Conservation (phyloP, 2,888 invertebrate genomes). For the Scaptomyza polygonia region DNA sequence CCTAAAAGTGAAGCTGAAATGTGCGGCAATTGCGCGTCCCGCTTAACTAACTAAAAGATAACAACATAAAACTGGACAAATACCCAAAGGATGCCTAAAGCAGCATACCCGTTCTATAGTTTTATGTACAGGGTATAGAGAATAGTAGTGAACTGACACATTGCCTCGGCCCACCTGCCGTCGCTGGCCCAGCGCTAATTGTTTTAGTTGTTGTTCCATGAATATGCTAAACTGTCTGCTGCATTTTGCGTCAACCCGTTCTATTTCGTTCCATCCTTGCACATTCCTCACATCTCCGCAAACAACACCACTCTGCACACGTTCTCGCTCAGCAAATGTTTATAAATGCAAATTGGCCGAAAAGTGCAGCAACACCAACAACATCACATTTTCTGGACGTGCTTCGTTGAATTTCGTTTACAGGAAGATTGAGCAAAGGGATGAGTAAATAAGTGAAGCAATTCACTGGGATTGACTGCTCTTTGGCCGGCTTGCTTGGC, state of each 20-base stretch:
- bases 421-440: not conserved
- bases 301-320: not conserved
- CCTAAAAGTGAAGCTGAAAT: conserved; percentile 51
- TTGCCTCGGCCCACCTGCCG: conserved; percentile 52
- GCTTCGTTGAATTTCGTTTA: conserved; percentile 54
- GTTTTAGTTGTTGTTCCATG: conserved; percentile 77
- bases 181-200: conserved; percentile 61
- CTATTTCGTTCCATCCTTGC: conserved; percentile 6
- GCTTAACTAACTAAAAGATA: conserved; percentile 44
- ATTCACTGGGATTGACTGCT: conserved; percentile 33
- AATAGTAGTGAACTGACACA: conserved; percentile 36
- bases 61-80: not conserved
- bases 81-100: not conserved
- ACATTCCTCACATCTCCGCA: not conserved
- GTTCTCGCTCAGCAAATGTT: conserved; percentile 57
- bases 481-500: conserved; percentile 1
- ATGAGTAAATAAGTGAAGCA: conserved; percentile 36
- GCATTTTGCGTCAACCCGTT: conserved; percentile 50
- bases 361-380: conserved; percentile 66
- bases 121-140: conserved; percentile 17
- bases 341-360: conserved; percentile 79
- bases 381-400: conserved; percentile 55
- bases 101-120: not conserved
- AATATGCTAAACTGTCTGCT: conserved; percentile 77
- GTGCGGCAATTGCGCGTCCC: conserved; percentile 56